These are phyloP conservation scores for Syngnathus rostellatus DNA, from an alignment of 2,797 vertebrate genomes.

Conservation along the genomic window DNA sequence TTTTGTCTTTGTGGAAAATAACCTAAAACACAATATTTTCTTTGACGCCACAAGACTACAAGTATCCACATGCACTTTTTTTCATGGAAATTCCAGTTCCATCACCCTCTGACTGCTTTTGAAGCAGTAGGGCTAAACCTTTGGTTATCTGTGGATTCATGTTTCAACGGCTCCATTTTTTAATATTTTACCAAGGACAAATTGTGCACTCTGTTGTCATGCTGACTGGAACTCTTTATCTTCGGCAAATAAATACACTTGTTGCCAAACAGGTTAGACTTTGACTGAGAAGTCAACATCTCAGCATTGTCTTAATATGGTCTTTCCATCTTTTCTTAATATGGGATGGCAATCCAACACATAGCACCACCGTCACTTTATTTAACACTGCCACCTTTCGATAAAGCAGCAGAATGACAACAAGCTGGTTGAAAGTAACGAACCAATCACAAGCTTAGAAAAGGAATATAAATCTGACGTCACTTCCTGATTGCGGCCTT, in stretches of 20 bases:
- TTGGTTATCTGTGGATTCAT: neutral
- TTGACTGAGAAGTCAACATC: constrained; percentile 53
- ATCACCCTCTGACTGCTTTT: no score
- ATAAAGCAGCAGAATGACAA: rapidly evolving
- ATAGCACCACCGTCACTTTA: neutral
- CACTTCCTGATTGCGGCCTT: constrained; percentile 54
- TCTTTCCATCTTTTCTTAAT: constrained; percentile 68
- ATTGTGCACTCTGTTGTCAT: constrained; percentile 40
- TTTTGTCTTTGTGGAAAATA: no score
- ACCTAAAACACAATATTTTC: no score
- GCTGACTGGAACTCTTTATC: constrained; percentile 55
- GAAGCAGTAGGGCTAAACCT: no score
- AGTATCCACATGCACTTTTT: no score
- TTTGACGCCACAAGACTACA: no score
- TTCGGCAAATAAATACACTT: constrained; percentile 57
- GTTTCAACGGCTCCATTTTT: constrained; percentile 15
- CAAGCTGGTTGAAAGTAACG: rapidly evolving
- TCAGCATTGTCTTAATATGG: constrained; percentile 73
- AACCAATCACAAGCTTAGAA: constrained; percentile 44
- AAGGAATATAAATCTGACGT: constrained; percentile 38
- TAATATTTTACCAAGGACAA: constrained; percentile 10
- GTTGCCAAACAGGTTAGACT: constrained; percentile 54
- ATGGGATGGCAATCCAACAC: constrained; percentile 57
- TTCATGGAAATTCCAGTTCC: no score
- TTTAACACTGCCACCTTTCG: constrained; percentile 15